A percentile compares a stretch with the other conserved stretches of the same genome.
Evolutionary conservation across 2,888 invertebrate genomes (phyloP).

Genomic region (Drosophila atripex): DNA sequence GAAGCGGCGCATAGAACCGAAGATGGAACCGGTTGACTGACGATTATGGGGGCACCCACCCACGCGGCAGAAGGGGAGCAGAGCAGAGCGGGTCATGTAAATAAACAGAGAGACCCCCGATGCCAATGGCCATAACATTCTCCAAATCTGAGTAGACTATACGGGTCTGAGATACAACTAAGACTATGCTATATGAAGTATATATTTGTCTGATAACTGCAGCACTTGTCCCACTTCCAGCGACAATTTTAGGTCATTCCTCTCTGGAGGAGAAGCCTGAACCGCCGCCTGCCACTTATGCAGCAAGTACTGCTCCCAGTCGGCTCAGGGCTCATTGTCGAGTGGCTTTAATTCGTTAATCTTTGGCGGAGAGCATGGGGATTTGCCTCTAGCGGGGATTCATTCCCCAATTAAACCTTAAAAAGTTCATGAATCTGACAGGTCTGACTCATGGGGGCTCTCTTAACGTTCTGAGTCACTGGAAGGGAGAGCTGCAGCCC

Average conservation of each 20-base stretch:
- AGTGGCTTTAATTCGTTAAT: slow-evolving; percentile 74
- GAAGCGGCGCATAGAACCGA: slow-evolving; percentile 31
- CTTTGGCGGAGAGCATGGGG: slow-evolving; percentile 36
- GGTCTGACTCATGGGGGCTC: slow-evolving; percentile 29
- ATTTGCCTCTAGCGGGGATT: no score
- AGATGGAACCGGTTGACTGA: slow-evolving; percentile 64
- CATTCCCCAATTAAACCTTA: slow-evolving; percentile 53
- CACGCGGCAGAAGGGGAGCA: slow-evolving; percentile 11
- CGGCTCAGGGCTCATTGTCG: no score
- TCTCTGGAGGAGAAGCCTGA: slow-evolving; percentile 50
- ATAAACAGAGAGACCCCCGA: slow-evolving; percentile 25
- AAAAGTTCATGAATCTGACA: slow-evolving; percentile 24
- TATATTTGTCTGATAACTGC: background rate
- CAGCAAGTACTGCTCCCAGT: no score
- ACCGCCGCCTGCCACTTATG: slow-evolving; percentile 55
- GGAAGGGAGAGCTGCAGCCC: background rate
- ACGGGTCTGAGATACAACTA: background rate
- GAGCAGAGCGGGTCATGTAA: slow-evolving; percentile 4
- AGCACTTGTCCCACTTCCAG: slow-evolving; percentile 64
- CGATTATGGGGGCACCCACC: slow-evolving; percentile 55
- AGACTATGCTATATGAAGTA: no score
- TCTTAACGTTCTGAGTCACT: slow-evolving; percentile 1
- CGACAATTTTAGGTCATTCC: slow-evolving; percentile 72
- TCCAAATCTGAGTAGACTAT: slow-evolving; percentile 9
- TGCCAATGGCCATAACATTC: slow-evolving; percentile 17